These are phyloP conservation scores for Montipora capitata DNA, from an alignment of 92 coral and sea anemone genomes.

Conservation along the genomic window DNA sequence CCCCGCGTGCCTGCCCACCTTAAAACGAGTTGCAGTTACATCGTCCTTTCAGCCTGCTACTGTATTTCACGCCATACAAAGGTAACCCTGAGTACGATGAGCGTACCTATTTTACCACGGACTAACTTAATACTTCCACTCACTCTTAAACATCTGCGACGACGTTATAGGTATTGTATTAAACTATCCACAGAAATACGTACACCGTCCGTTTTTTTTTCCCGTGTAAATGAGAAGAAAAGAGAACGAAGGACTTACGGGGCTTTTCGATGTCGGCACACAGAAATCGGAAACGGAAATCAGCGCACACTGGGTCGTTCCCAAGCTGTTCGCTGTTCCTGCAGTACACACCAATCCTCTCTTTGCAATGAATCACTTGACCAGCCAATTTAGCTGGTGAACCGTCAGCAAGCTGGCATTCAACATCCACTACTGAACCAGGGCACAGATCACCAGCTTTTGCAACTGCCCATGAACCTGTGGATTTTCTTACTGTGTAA, in stretches of 20 bases:
- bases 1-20: no score
- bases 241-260: conserved; percentile 49
- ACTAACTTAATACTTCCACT: no score
- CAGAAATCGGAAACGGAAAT: conserved; percentile 91
- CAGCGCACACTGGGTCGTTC: conserved; percentile 69
- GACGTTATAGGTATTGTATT: no score
- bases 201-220: no score
- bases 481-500: conserved; percentile 82
- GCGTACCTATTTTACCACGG: background rate
- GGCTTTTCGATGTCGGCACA: conserved; percentile 81
- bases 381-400: conserved; percentile 70
- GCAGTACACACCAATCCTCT: conserved; percentile 90
- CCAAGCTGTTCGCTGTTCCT: conserved; percentile 88
- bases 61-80: no score
- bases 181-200: no score
- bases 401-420: conserved; percentile 87
- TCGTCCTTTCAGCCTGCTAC: no score
- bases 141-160: no score
- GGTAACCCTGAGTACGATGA: background rate
- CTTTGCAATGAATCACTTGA: conserved; percentile 87
- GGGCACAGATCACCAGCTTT: conserved; percentile 76
- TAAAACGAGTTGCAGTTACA: no score
- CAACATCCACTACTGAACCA: conserved; percentile 80
- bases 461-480: conserved; percentile 96
- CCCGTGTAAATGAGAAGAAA: background rate